Base-by-base conservation (phyloP, 2,113 vertebrate genomes). In the Hoplias malabaricus region DNA sequence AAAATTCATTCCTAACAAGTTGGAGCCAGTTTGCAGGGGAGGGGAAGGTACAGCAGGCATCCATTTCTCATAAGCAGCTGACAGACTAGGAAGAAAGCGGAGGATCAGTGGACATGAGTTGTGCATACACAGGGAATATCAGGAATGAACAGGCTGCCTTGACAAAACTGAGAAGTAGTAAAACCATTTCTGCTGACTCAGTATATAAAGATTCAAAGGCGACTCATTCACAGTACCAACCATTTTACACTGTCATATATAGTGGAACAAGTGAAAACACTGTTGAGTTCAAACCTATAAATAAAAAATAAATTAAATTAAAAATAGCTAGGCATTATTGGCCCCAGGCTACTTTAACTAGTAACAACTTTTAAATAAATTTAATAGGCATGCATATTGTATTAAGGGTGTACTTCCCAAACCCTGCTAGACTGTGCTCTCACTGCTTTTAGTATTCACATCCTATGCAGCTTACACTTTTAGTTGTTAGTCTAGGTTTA, bases 1-100 rank as follows among this genome's bases (percentile, higher is more conserved):
- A 90, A 90, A 87, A 89, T 89, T 90, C 85, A 92, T 89, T n/a
- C 74, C 57, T 81, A 89, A 84, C 82, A 83, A 87, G 83, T 83
- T 86, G 84, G 84, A 73, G 79, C 71, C 82, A 78, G 83, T 84
- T 79, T 77, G 77, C 82, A 50, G 69, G 53, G 81, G 56, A 23
- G 29, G 16, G 59, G 25, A 59, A 29, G 29, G 2, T 14, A 59
- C 11, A 59, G 11, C 8, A 43, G 33, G 31, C 29, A 5, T 34
- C 57, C 57, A 34, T 34, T 62, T 62, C 5, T 62, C 2, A 62
- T 33, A 62, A 19, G 83, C 82, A 82, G 77, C 67, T 68, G 59
- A 59, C 78, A 86, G 83, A 84, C 42, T 23, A 74, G 50, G 63
- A 50, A 48, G 80, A 80, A 36, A 33, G 9, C 29, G 34, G 46